A percentile compares a stretch with the other conserved stretches of the same genome.
phyloP scores from a whole-genome alignment of 2,888 invertebrate species.

The Eupithecia centaureata region DNA sequence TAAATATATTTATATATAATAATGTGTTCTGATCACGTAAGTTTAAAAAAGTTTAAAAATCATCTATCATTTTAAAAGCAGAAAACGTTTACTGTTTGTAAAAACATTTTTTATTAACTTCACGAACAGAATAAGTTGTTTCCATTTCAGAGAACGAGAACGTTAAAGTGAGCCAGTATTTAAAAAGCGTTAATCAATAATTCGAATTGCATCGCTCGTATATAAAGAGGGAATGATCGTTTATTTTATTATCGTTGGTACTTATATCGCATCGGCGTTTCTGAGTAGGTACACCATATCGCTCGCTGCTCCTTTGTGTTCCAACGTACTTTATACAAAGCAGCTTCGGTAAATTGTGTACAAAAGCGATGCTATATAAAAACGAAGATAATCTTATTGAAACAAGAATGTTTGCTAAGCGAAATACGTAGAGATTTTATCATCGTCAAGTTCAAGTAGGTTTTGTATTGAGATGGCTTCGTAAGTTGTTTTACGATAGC shows the following conservation, averaged over 20 bases:
- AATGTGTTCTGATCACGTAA: too few species aligned
- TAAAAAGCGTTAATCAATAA: constrained; percentile 34
- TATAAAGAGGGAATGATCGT: constrained; percentile 32
- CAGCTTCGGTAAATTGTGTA: constrained; percentile 47
- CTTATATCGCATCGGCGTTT: constrained; percentile 34
- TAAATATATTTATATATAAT: too few species aligned
- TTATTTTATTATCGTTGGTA: constrained; percentile 33
- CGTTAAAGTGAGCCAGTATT: constrained; percentile 26
- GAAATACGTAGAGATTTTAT: constrained; percentile 42
- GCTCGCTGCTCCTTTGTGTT: constrained; percentile 43
- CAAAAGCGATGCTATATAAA: constrained; percentile 47
- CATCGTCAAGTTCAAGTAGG: constrained; percentile 32
- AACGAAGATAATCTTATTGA: constrained; percentile 51
- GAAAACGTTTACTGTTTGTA: background rate
- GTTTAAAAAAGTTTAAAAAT: too few species aligned
- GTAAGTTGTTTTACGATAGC: constrained; percentile 9
- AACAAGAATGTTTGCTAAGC: constrained; percentile 46
- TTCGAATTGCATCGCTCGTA: constrained; percentile 29
- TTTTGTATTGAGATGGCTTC: constrained; percentile 16
- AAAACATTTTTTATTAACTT: constrained; percentile 16
- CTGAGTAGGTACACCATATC: constrained; percentile 31
- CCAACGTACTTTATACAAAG: constrained; percentile 43
- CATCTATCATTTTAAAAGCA: background rate
- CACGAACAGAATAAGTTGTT: constrained; percentile 16
- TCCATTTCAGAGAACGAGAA: constrained; percentile 22